These are phyloP conservation scores for Troilus luridus DNA, from an alignment of 2,888 invertebrate genomes.

Conservation along the genomic window DNA sequence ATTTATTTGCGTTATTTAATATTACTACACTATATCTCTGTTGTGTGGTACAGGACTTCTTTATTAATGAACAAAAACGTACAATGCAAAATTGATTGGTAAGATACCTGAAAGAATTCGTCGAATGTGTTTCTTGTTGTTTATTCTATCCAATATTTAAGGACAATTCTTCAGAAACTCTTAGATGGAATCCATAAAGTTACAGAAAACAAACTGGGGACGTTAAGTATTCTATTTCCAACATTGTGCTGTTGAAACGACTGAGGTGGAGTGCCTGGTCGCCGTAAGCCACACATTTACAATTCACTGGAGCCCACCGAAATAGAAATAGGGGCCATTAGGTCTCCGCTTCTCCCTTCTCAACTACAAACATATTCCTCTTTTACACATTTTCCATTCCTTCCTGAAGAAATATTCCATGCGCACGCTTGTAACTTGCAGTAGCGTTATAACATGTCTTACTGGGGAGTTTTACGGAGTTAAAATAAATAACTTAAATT, in stretches of 20 bases:
- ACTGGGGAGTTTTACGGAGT: no score
- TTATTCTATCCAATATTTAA: no score
- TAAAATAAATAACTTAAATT: no score
- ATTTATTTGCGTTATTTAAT: no score
- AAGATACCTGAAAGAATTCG: no score
- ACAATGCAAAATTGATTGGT: no score
- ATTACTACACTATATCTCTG: no score
- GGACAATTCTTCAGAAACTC: neutral
- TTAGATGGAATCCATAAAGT: neutral
- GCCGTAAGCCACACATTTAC: slow-evolving; percentile 35
- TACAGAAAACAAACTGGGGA: neutral
- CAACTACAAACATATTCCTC: neutral
- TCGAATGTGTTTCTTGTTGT: no score
- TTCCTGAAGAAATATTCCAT: neutral
- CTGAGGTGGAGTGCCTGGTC: neutral
- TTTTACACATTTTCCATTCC: neutral
- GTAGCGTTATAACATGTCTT: neutral
- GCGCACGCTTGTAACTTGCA: neutral
- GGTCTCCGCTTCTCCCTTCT: neutral
- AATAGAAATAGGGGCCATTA: slow-evolving; percentile 42
- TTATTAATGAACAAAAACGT: no score
- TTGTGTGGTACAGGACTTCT: no score
- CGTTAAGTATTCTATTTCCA: neutral
- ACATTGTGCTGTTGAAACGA: neutral
- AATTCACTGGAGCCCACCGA: slow-evolving; percentile 22